Conservation (phyloP, 2,113 vertebrate genomes). For the Myotis yumanensis region DNA sequence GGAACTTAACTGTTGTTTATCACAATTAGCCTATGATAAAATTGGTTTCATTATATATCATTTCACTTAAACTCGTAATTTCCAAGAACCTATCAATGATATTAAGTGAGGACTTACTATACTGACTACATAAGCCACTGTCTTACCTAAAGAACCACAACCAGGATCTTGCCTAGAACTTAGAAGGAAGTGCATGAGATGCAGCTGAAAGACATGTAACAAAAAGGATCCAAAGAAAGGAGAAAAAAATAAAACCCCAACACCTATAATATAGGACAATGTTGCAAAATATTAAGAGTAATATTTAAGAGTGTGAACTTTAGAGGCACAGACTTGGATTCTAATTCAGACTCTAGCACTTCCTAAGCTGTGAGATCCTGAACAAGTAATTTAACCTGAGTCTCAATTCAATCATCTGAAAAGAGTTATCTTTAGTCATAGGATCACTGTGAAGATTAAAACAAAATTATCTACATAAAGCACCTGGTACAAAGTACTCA, state of each 20-base stretch:
- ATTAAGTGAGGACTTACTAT: not conserved
- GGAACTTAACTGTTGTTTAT: not conserved
- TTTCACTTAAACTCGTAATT: not conserved
- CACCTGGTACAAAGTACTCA: not conserved
- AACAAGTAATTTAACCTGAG: not conserved
- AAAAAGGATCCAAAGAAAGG: not conserved
- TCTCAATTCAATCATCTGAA: not conserved
- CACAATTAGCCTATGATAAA: not conserved
- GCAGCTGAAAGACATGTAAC: not conserved
- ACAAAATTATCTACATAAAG: not conserved
- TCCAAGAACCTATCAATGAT: not conserved
- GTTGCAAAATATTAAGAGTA: not conserved
- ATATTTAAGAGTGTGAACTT: not conserved
- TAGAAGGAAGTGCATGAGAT: not conserved
- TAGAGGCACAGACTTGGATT: not conserved
- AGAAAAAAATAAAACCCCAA: not conserved
- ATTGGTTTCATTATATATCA: not conserved
- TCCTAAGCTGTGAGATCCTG: not conserved
- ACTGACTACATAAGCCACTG: rapidly evolving
- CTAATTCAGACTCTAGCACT: not conserved
- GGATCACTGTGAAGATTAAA: not conserved
- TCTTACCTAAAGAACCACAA: not conserved
- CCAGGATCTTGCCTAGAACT: not conserved
- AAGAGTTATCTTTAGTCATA: not conserved
- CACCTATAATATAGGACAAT: not conserved